phyloP scores from a whole-genome alignment of 2,113 vertebrate species.

The Parus major region DNA sequence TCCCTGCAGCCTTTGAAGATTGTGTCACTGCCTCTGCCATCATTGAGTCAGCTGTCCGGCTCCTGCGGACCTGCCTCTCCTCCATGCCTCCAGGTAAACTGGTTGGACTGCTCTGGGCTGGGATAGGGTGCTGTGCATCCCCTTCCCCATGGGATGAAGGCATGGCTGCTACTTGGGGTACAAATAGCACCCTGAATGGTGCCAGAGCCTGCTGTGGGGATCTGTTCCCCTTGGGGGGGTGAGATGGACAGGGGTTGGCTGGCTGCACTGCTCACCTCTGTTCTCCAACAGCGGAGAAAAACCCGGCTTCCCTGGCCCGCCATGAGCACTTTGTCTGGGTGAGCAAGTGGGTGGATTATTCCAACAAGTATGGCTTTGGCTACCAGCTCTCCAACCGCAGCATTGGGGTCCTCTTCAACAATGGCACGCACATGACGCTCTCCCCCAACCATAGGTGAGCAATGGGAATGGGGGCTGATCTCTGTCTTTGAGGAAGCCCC shows the following conservation, averaged over 20 bases:
- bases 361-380: constrained; percentile 97
- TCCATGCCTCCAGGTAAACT: constrained; percentile 89
- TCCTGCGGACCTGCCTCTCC: constrained; percentile 87
- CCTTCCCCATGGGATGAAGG: neutral
- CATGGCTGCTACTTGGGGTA: neutral
- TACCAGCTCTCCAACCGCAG: constrained; percentile 95
- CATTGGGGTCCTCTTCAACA: constrained; percentile 94
- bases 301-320: constrained; percentile 86
- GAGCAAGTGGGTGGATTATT: constrained; percentile 98
- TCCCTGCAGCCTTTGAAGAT: constrained; percentile 86
- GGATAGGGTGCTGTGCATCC: neutral
- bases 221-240: neutral
- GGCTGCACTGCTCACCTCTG: neutral
- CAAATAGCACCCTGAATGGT: neutral
- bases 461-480: neutral
- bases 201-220: neutral
- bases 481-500: neutral
- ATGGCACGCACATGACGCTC: constrained; percentile 91
- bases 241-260: neutral
- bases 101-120: neutral
- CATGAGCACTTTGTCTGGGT: constrained; percentile 94
- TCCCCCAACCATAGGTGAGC: constrained; percentile 88
- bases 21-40: constrained; percentile 83
- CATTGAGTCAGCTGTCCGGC: constrained; percentile 84
- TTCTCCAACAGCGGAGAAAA: constrained; percentile 80